phyloP scores from a whole-genome alignment of 2,113 vertebrate species.

The Rhadina sibilatrix region DNA sequence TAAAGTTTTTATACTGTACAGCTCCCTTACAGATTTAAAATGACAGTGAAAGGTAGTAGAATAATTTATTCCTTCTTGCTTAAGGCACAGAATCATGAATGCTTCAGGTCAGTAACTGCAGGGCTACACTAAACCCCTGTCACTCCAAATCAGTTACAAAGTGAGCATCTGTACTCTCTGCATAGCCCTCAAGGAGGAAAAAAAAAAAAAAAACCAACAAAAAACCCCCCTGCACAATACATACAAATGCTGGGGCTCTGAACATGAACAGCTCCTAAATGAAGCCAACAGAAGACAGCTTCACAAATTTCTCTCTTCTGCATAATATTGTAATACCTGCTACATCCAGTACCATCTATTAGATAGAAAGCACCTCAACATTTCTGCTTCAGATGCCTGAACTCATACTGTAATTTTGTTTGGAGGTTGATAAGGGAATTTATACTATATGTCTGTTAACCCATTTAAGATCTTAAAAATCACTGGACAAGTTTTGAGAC shows the following conservation, averaged over 20 bases:
- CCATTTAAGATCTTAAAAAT: neutral
- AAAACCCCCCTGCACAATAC: neutral
- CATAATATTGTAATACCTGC: neutral
- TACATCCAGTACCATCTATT: neutral
- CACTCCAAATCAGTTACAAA: slow-evolving; percentile 69
- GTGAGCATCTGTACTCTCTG: slow-evolving; percentile 31
- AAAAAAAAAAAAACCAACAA: neutral
- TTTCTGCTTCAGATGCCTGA: neutral
- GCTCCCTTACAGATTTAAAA: slow-evolving; percentile 74
- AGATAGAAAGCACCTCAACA: neutral
- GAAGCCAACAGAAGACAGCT: neutral
- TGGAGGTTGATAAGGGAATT: neutral
- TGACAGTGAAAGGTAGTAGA: slow-evolving; percentile 71
- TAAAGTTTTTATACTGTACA: slow-evolving; percentile 68
- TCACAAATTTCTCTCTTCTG: neutral
- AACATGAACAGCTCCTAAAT: slow-evolving; percentile 3
- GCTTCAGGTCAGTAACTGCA: slow-evolving; percentile 66
- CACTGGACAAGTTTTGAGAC: neutral
- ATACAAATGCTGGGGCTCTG: neutral
- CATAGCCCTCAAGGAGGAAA: neutral
- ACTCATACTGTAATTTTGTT: neutral
- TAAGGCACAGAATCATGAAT: slow-evolving; percentile 66
- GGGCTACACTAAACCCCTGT: slow-evolving; percentile 68
- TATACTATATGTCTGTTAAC: neutral
- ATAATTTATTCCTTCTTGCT: slow-evolving; percentile 75